Evolutionary conservation across 2,888 invertebrate genomes (phyloP).

Genomic region (Phasia obesa): DNA sequence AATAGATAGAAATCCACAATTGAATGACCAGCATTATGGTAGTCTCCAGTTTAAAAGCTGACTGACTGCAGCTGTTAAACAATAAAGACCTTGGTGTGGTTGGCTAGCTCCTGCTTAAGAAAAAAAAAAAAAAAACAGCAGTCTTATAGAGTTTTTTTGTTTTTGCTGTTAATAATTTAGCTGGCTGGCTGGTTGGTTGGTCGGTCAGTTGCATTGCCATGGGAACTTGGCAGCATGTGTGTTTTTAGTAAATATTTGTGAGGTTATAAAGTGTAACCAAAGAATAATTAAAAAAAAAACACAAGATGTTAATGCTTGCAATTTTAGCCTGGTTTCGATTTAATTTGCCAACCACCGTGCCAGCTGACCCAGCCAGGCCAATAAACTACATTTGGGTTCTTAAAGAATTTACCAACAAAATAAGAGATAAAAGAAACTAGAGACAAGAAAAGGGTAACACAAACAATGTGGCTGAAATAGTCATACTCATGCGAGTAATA

Average conservation of each 20-base stretch:
- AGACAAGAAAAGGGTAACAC: slow-evolving; percentile 8
- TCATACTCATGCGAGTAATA: slow-evolving; percentile 17
- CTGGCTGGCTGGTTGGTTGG: not conserved
- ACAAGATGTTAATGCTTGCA: slow-evolving; percentile 54
- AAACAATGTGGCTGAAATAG: not conserved
- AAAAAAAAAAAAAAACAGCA: slow-evolving; percentile 17
- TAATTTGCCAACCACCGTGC: slow-evolving; percentile 18
- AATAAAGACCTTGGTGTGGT: slow-evolving; percentile 55
- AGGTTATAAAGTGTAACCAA: slow-evolving; percentile 36
- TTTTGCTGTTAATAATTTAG: slow-evolving; percentile 26
- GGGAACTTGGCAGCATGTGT: slow-evolving; percentile 58
- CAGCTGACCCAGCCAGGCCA: slow-evolving; percentile 64
- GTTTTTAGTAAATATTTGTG: slow-evolving; percentile 14
- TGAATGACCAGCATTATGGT: no score
- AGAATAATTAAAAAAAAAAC: slow-evolving; percentile 9
- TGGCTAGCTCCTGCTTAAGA: slow-evolving; percentile 26
- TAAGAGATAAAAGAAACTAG: slow-evolving; percentile 13
- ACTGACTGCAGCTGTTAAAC: slow-evolving; percentile 57
- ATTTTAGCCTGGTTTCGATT: slow-evolving; percentile 68
- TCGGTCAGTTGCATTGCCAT: slow-evolving; percentile 64
- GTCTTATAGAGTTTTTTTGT: not conserved
- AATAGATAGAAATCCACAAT: slow-evolving; percentile 15
- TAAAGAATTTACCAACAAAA: slow-evolving; percentile 26
- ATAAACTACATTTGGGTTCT: slow-evolving; percentile 60
- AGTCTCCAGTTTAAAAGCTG: not conserved